Evolutionary conservation across 2,797 vertebrate species (phyloP).

Genomic region (Manis javanica): DNA sequence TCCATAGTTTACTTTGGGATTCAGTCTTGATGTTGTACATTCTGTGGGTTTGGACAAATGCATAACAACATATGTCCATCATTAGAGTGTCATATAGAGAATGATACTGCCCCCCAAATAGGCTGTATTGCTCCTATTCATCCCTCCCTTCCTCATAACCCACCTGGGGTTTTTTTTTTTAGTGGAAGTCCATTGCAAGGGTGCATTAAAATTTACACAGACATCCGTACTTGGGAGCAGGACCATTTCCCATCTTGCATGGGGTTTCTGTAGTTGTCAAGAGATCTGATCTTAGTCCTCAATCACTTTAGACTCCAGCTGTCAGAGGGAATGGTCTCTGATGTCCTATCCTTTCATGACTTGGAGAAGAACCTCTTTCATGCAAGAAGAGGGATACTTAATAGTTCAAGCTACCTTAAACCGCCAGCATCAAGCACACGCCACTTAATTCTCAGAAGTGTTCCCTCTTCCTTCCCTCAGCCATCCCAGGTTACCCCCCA

Average conservation of each 20-base stretch:
- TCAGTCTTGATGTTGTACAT: too few relatives aligned
- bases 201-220: background rate
- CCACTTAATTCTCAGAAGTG: background rate
- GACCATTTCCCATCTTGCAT: background rate
- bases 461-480: background rate
- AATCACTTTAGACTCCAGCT: background rate
- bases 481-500: background rate
- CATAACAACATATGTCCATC: background rate
- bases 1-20: background rate
- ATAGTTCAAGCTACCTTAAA: background rate
- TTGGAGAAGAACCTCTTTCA: background rate
- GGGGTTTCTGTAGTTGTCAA: background rate
- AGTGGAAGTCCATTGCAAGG: background rate
- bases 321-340: background rate
- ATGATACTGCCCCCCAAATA: background rate
- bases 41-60: background rate
- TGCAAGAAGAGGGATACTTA: background rate
- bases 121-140: background rate
- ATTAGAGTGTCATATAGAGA: background rate
- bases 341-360: background rate
- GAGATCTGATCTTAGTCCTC: background rate
- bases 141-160: background rate
- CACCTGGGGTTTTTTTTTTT: background rate
- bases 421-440: background rate
- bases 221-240: fast-evolving